phyloP scores from a whole-genome alignment of 2,113 vertebrate genomes.

The Ranitomeya imitator region DNA sequence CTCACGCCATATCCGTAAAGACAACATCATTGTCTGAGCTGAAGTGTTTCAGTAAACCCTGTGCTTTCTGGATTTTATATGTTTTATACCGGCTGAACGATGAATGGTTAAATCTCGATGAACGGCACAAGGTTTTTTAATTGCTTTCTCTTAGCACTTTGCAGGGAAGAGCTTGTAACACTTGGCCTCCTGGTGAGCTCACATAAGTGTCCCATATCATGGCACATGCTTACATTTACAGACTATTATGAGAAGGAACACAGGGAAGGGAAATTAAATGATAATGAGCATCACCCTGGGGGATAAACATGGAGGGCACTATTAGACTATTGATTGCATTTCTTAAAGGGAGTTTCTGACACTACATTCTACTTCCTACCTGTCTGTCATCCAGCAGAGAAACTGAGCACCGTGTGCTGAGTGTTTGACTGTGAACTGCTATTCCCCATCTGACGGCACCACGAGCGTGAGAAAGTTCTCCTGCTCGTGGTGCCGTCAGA shows the following conservation, averaged over 20 bases:
- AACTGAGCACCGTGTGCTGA: no score
- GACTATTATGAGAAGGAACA: not conserved
- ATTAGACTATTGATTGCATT: not conserved
- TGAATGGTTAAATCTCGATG: not conserved
- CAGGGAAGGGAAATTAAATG: not conserved
- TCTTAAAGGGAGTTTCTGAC: not conserved
- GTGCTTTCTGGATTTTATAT: constrained; percentile 16
- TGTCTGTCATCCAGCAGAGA: no score
- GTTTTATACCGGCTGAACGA: not conserved
- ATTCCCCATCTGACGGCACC: no score
- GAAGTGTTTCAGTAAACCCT: constrained; percentile 39
- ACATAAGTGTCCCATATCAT: not conserved
- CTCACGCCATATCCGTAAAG: constrained; percentile 47
- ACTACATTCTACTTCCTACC: no score
- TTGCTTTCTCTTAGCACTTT: not conserved
- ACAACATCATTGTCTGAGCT: constrained; percentile 42
- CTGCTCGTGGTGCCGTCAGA: no score
- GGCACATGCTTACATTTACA: not conserved
- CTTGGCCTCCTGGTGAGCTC: not conserved
- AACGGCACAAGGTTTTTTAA: not conserved
- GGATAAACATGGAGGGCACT: not conserved
- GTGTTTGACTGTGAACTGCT: no score
- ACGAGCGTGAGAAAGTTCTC: no score
- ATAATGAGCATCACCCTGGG: not conserved
- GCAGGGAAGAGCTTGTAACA: not conserved